A percentile compares a stretch with the other conserved stretches of the same genome.
Conservation (phyloP, 2,113 vertebrate species). For the Phaetusa simplex region DNA sequence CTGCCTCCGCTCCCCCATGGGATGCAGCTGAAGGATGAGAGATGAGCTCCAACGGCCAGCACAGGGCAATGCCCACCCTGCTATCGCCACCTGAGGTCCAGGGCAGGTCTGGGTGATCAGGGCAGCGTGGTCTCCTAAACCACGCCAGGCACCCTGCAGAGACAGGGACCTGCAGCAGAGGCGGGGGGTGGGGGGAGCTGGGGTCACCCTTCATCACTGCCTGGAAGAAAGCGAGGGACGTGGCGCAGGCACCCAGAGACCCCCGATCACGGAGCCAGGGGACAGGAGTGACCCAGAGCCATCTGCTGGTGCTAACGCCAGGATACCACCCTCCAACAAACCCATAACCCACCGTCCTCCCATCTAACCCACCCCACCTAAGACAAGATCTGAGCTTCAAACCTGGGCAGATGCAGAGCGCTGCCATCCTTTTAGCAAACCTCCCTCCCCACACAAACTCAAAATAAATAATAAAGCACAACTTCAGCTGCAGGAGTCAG, state of each 20-base stretch:
- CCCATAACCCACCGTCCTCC: rapidly evolving
- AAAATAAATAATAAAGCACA: neutral
- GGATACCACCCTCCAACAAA: neutral
- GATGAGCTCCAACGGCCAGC: neutral
- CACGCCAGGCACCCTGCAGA: neutral
- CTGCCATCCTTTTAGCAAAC: neutral
- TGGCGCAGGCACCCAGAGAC: rapidly evolving
- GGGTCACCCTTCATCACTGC: neutral
- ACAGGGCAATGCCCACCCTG: neutral
- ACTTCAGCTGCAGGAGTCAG: neutral
- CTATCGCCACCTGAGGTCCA: neutral
- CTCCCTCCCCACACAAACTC: neutral
- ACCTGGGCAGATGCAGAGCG: rapidly evolving
- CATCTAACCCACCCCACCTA: rapidly evolving
- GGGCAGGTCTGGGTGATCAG: neutral
- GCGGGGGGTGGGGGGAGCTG: neutral
- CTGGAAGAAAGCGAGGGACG: neutral
- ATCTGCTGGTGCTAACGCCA: neutral
- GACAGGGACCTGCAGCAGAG: neutral
- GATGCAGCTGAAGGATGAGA: neutral
- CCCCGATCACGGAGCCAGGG: neutral
- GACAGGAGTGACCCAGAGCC: neutral
- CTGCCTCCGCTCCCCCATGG: neutral
- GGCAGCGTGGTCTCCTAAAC: neutral
- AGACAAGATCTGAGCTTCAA: neutral